These are phyloP conservation scores for Antheraea pernyi DNA, from an alignment of 1,140 invertebrate species.

Conservation along the genomic window DNA sequence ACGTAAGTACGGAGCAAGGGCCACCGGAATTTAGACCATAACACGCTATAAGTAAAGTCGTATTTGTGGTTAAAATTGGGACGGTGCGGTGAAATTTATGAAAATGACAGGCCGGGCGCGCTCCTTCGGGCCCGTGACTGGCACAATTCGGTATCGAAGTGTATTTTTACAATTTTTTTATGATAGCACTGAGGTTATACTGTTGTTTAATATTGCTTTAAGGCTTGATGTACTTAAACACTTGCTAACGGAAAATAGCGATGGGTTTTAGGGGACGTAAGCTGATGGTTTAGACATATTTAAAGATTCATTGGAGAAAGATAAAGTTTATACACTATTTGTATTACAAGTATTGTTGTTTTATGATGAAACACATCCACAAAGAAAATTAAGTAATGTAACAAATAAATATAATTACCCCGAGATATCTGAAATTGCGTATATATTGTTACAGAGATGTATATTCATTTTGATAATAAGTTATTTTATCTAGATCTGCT, in stretches of 20 bases:
- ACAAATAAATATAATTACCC: too few species aligned
- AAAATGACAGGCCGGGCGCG: slow-evolving; percentile 39
- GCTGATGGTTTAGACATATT: background rate
- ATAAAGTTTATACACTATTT: background rate
- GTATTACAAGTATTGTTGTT: too few species aligned
- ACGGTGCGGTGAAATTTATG: slow-evolving; percentile 31
- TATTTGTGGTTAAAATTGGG: background rate
- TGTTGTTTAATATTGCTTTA: slow-evolving; percentile 3
- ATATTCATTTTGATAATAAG: too few species aligned
- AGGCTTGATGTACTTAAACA: background rate
- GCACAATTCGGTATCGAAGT: slow-evolving; percentile 65
- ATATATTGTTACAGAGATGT: too few species aligned
- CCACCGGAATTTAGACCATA: slow-evolving; percentile 2
- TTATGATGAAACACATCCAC: too few species aligned
- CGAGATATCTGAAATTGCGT: too few species aligned
- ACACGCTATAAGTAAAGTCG: background rate
- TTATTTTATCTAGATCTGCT: too few species aligned
- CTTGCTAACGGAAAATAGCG: background rate
- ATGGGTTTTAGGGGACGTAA: background rate
- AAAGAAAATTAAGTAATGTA: too few species aligned
- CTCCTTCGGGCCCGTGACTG: slow-evolving; percentile 59
- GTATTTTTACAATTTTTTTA: slow-evolving; percentile 46
- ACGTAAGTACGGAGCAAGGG: slow-evolving; percentile 26
- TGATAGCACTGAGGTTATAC: slow-evolving; percentile 1
- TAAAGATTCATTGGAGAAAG: background rate